phyloP scores from a whole-genome alignment of 2,888 invertebrate genomes.

The Pyrochroa serraticornis region DNA sequence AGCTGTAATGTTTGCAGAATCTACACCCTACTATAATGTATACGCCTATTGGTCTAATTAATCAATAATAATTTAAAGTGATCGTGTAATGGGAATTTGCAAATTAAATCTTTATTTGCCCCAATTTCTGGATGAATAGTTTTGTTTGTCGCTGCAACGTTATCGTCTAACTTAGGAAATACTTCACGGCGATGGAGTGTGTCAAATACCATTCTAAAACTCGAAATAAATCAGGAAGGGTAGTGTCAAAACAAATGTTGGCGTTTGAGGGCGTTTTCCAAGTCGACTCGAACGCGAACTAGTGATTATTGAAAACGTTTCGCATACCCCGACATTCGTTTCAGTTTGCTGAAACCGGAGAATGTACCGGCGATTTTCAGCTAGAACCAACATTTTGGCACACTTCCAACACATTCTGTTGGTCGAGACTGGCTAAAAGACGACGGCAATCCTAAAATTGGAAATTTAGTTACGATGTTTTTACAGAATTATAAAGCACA shows the following conservation, averaged over 20 bases:
- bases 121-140: slow-evolving; percentile 6
- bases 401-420: slow-evolving; percentile 43
- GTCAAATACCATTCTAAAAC: slow-evolving; percentile 34
- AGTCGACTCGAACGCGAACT: slow-evolving; percentile 38
- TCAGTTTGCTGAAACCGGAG: slow-evolving; percentile 48
- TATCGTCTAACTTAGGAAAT: slow-evolving; percentile 11
- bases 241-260: slow-evolving; percentile 48
- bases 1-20: no score
- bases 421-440: slow-evolving; percentile 44
- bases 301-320: slow-evolving; percentile 51
- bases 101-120: background rate
- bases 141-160: slow-evolving; percentile 10
- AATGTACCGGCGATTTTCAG: slow-evolving; percentile 41
- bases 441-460: slow-evolving; percentile 47
- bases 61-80: slow-evolving; percentile 1
- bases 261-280: slow-evolving; percentile 38
- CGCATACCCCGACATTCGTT: slow-evolving; percentile 47
- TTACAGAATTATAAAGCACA: slow-evolving; percentile 35
- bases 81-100: background rate
- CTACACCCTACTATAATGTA: background rate
- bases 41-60: background rate
- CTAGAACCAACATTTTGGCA: slow-evolving; percentile 45
- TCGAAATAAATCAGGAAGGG: slow-evolving; percentile 44
- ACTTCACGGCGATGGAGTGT: slow-evolving; percentile 20
- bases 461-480: slow-evolving; percentile 46